phyloP scores from a whole-genome alignment of 2,797 vertebrate genomes.

The Calcarius lapponicus region DNA sequence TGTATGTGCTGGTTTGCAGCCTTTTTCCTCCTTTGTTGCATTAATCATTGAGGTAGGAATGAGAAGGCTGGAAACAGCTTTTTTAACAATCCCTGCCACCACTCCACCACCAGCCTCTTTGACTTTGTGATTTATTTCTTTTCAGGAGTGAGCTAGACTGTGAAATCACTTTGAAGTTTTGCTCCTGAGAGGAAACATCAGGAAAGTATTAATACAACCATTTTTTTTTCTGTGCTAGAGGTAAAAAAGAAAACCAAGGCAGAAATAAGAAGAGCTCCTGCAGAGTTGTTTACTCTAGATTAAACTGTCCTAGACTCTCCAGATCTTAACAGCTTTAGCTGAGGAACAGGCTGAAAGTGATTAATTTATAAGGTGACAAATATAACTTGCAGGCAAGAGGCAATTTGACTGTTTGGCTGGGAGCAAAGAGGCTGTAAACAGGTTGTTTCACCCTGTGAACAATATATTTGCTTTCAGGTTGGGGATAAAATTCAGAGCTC shows the following conservation, averaged over 20 bases:
- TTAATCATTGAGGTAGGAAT: background rate
- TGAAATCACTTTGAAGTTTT: slow-evolving; percentile 70
- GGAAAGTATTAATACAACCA: slow-evolving; percentile 35
- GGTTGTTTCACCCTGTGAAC: background rate
- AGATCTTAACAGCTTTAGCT: slow-evolving; percentile 23
- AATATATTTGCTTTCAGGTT: background rate
- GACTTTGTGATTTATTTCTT: slow-evolving; percentile 59
- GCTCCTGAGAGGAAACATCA: slow-evolving; percentile 56
- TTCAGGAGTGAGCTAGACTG: slow-evolving; percentile 50
- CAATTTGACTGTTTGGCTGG: background rate
- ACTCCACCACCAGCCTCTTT: slow-evolving; percentile 37
- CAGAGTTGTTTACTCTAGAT: slow-evolving; percentile 61
- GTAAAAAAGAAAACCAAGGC: background rate
- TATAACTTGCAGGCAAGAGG: slow-evolving; percentile 36
- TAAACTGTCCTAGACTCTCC: slow-evolving; percentile 38
- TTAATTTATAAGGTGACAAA: slow-evolving; percentile 59
- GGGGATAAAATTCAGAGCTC: background rate
- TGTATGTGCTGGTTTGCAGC: background rate
- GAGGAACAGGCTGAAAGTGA: slow-evolving; percentile 33
- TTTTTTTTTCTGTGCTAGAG: background rate
- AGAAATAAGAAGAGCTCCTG: slow-evolving; percentile 53
- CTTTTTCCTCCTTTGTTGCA: background rate
- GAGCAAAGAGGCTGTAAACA: background rate
- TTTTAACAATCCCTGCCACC: slow-evolving; percentile 8
- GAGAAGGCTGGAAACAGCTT: slow-evolving; percentile 36